Conservation (phyloP, 1,140 invertebrate species). For the Chironomus tepperi region DNA sequence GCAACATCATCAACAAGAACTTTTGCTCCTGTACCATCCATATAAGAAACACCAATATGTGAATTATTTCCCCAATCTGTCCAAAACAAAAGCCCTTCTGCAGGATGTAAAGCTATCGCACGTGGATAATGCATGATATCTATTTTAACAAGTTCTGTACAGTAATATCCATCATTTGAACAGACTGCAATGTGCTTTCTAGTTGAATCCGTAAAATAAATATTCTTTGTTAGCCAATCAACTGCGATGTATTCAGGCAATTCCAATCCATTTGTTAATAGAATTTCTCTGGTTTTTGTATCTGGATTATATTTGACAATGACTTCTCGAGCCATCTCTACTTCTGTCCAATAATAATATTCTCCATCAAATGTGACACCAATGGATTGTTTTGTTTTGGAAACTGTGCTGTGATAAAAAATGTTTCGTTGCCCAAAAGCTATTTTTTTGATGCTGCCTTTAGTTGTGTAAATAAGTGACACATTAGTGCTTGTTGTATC, state of each 20-base stretch:
- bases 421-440: slow-evolving; percentile 41
- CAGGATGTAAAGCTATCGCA: slow-evolving; percentile 52
- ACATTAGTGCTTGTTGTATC: slow-evolving; percentile 53
- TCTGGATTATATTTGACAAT: slow-evolving; percentile 51
- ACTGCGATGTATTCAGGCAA: slow-evolving; percentile 66
- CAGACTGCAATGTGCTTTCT: slow-evolving; percentile 67
- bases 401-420: slow-evolving; percentile 35
- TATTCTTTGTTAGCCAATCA: slow-evolving; percentile 71
- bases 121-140: slow-evolving; percentile 49
- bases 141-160: slow-evolving; percentile 51
- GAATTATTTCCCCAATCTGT: slow-evolving; percentile 68
- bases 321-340: slow-evolving; percentile 51
- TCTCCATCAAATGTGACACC: slow-evolving; percentile 57
- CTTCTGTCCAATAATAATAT: slow-evolving; percentile 67
- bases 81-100: slow-evolving; percentile 70
- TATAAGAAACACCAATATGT: slow-evolving; percentile 64
- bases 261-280: slow-evolving; percentile 56
- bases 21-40: slow-evolving; percentile 63
- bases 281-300: slow-evolving; percentile 44
- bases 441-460: slow-evolving; percentile 43
- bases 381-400: slow-evolving; percentile 46
- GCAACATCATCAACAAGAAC: slow-evolving; percentile 55
- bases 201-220: slow-evolving; percentile 59
- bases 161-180: slow-evolving; percentile 49
- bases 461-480: slow-evolving; percentile 53